Base-by-base conservation (phyloP, 2,797 vertebrate species). In the Huso huso region DNA sequence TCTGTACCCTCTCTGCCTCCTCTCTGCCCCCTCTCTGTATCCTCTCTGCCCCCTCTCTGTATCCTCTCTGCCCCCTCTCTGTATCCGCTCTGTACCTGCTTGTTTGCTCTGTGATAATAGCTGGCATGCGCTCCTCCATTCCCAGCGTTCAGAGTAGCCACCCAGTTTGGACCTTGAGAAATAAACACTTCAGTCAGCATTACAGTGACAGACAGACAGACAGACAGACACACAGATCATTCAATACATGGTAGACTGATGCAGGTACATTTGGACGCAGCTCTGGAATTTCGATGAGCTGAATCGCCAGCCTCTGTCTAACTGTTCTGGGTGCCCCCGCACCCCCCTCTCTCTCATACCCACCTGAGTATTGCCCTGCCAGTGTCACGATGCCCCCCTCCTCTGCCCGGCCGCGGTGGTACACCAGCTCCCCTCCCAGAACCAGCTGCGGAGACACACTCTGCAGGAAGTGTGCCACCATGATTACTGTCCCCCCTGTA, bases 401-500 rank as follows among this genome's bases (percentile, higher is more conserved):
- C 74, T 97, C 95, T 0, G 93, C 89, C 6, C 94, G 87, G 0
- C 95, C 90, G 51, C 95, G 87, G 76, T 98, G 96, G 75, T 98
- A 98, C 3, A 99, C 95, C 66, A 99, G 78, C 78, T 98, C 96
- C 6, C 93, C 96, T 0, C 96, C 96, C 51, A 99, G 85, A 51
- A 96, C 95, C 73, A 99, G 84, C 61, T 89, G 91, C 9, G 90
- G 86, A 0, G 93, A 94, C 66, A 99, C 67, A 62, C 95, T 99
- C 86, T 99, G 96, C 64, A 99, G 93, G 77, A 97, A 98, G 83
- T 99, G 96, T 6, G 95, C 94, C 18, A 99, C 96, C 74, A 96
- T 79, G 76, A 99, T 98, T 71, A 95, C 96, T 99, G 88, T 60
- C 13, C 63, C n/a, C n/a, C n/a, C n/a, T n/a, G 66, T 67, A 61